phyloP scores from a whole-genome alignment of 2,888 invertebrate genomes.

The Lasioglossum leucozonium region DNA sequence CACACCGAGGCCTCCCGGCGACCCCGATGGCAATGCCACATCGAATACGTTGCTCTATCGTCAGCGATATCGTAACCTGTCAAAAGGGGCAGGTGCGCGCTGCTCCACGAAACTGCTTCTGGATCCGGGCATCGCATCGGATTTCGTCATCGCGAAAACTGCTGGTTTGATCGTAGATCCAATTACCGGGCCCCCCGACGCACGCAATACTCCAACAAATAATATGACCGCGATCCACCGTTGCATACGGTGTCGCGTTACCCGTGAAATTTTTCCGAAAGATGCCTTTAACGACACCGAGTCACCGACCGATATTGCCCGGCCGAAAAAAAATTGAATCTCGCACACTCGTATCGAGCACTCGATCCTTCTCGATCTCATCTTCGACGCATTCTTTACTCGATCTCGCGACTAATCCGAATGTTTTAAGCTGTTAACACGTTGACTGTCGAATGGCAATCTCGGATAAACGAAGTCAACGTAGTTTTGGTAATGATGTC shows the following conservation, averaged over 20 bases:
- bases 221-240: conserved; percentile 27
- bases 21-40: conserved; percentile 26
- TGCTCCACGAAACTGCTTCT: conserved; percentile 35
- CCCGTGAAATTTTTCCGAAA: conserved; percentile 4
- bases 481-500: too few relatives aligned
- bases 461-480: too few relatives aligned
- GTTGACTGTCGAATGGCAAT: neutral
- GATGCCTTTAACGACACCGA: neutral
- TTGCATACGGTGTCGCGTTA: conserved; percentile 31
- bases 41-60: conserved; percentile 57
- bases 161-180: conserved; percentile 57
- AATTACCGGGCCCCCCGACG: conserved; percentile 50
- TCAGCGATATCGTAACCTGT: conserved; percentile 60
- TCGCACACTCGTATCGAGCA: neutral
- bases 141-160: conserved; percentile 62
- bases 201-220: neutral
- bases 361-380: neutral
- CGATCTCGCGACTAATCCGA: neutral
- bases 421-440: neutral
- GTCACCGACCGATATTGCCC: neutral
- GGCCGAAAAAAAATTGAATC: neutral
- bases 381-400: neutral
- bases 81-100: conserved; percentile 53
- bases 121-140: conserved; percentile 50
- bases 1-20: neutral